These are phyloP conservation scores for Sipunculus nudus DNA, from an alignment of 2,888 invertebrate species.

Conservation along the genomic window DNA sequence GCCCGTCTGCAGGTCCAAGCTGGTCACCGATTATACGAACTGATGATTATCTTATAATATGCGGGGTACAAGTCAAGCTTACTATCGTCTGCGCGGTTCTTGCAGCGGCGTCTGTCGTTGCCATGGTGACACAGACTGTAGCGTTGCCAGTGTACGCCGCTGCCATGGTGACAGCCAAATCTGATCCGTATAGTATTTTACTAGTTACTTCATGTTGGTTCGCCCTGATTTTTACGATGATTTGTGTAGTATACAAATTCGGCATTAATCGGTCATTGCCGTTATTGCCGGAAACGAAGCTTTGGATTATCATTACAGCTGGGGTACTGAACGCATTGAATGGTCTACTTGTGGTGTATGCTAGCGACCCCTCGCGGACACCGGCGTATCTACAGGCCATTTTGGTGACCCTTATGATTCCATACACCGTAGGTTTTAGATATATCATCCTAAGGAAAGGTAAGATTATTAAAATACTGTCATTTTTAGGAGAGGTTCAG, in stretches of 20 bases:
- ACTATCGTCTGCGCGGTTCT: too few relatives aligned
- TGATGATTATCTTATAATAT: too few relatives aligned
- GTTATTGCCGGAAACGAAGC: conserved; percentile 30
- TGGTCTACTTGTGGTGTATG: conserved; percentile 44
- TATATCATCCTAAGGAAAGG: conserved; percentile 40
- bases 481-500: too few relatives aligned
- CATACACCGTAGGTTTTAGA: conserved; percentile 10
- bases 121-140: conserved; percentile 41
- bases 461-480: conserved; percentile 5
- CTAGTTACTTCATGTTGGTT: conserved; percentile 32
- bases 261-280: conserved; percentile 24
- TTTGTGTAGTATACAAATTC: conserved; percentile 33
- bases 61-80: too few relatives aligned
- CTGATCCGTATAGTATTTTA: conserved; percentile 39
- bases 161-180: conserved; percentile 38
- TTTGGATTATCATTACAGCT: conserved; percentile 37
- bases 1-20: too few relatives aligned
- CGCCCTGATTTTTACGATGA: conserved; percentile 34
- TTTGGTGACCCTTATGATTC: conserved; percentile 32
- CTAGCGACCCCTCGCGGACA: conserved; percentile 41
- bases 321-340: conserved; percentile 42
- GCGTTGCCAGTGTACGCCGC: conserved; percentile 43
- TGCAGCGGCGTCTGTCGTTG: too few relatives aligned
- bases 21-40: too few relatives aligned
- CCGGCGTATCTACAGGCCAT: conserved; percentile 47